phyloP scores from a whole-genome alignment of 2,113 vertebrate genomes.

The Urocitellus parryii region DNA sequence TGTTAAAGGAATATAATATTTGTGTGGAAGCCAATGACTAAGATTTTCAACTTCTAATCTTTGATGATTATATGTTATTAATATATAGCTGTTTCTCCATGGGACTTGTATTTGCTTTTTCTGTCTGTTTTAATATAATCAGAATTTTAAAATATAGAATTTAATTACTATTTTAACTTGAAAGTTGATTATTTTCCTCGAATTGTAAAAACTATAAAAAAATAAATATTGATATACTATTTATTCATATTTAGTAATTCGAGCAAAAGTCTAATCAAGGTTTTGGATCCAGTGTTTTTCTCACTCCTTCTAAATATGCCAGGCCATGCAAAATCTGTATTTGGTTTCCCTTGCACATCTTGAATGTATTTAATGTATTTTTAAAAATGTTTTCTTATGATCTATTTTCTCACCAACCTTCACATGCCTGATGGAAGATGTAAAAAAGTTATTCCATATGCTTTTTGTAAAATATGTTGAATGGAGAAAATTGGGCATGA shows the following conservation, averaged over 20 bases:
- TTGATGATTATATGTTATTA: background rate
- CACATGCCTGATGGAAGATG: constrained; percentile 72
- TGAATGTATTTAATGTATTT: constrained; percentile 77
- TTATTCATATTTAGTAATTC: constrained; percentile 46
- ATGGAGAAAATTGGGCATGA: constrained; percentile 71
- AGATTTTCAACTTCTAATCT: background rate
- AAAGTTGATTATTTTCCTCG: background rate
- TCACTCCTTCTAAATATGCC: constrained; percentile 38
- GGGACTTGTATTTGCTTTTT: background rate
- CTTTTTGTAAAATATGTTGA: constrained; percentile 71
- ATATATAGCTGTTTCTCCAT: background rate
- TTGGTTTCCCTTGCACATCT: constrained; percentile 75
- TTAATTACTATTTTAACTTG: background rate
- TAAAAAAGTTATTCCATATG: constrained; percentile 77
- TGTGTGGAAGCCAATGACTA: background rate
- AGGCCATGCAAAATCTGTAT: constrained; percentile 63
- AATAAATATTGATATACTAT: background rate
- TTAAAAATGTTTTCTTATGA: constrained; percentile 74
- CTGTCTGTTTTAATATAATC: background rate
- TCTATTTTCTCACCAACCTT: constrained; percentile 80
- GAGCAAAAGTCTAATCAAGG: constrained; percentile 50
- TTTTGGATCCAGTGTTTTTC: constrained; percentile 42
- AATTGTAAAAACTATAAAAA: background rate
- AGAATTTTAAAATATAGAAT: background rate
- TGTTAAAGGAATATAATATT: background rate